Evolutionary conservation across 2,888 invertebrate species (phyloP), one percentile per base, ranked within the genome.

Genomic region (Xestoiulus laeticollis): DNA sequence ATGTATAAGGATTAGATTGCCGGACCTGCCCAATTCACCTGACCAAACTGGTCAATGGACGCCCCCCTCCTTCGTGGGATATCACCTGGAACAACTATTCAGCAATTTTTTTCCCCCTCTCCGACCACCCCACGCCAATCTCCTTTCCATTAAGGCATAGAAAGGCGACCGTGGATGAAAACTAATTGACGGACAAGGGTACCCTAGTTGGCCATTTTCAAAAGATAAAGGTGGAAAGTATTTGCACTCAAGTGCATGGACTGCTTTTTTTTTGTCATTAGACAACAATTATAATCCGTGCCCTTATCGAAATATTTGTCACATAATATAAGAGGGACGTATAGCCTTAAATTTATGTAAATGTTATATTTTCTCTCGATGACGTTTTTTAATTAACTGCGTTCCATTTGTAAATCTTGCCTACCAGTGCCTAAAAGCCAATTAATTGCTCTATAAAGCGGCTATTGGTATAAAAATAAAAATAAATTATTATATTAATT

Each of bases 21-120:
- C 33, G 33, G 43, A 43, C 43, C 43, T 33, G 85, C 85, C 85
- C 33, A 43, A 32, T 84, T 84, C 22, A 84, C 85, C 85, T 84
- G 85, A 33, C 85, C 33, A 84, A 84, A 84, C 85, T 84, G 85
- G 85, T 84, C 85, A 84, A 84, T 84, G 85, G 33, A 84, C 32
- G 33, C 43, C 33, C 43, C 85, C 68, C 68, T 68, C 68, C 26
- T 68, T 68, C 68, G 68, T 68, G 68, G 68, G 68, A 38, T 38
- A 84, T 38, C 85, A 84, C 85, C 85, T 84, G 85, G 85, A 19
- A 84, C 22, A 19, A 12, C 85, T 84, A 84, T 43, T 84, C 43
- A 84, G 43, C 8, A 84, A 32, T 84, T 84, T 84, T 84, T 84
- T 83, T 83, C 14, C 2, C 48, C 26, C 68, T 26, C 26, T 26